A percentile compares a stretch with the other conserved stretches of the same genome.
Conservation (phyloP, 2,888 invertebrate genomes). For the Drosophila helvetica region DNA sequence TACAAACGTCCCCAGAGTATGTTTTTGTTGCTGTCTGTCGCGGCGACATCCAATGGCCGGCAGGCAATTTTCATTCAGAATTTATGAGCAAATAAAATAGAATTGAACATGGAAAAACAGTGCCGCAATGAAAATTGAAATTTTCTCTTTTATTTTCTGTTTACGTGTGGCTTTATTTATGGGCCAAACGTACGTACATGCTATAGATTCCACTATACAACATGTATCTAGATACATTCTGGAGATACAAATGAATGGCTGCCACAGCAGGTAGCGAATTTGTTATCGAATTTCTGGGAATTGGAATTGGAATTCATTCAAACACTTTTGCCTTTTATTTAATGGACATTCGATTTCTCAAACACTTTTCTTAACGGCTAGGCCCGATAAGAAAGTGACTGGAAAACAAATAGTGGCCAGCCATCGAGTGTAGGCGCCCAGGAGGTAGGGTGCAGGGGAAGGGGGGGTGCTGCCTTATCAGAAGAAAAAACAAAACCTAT, state of each 20-base stretch:
- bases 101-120: conserved; percentile 71
- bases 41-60: conserved; percentile 44
- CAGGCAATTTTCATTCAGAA: conserved; percentile 74
- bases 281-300: conserved; percentile 27
- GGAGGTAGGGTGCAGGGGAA: neutral
- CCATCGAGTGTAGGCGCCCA: conserved; percentile 38
- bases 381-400: conserved; percentile 46
- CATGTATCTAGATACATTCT: neutral
- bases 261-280: conserved; percentile 4
- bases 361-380: conserved; percentile 9
- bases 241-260: conserved; percentile 34
- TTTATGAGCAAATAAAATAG: conserved; percentile 71
- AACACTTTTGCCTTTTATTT: conserved; percentile 2
- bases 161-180: conserved; percentile 25
- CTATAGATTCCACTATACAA: conserved; percentile 5
- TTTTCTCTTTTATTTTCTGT: conserved; percentile 36
- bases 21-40: conserved; percentile 14
- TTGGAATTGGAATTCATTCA: conserved; percentile 28
- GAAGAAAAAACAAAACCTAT: conserved; percentile 25
- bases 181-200: conserved; percentile 3
- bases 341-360: neutral
- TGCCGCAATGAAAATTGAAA: conserved; percentile 69
- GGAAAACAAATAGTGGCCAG: conserved; percentile 25
- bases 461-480: conserved; percentile 49
- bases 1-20: conserved; percentile 53